Evolutionary conservation across 2,113 vertebrate species (phyloP).

Genomic region (Anguilla rostrata): DNA sequence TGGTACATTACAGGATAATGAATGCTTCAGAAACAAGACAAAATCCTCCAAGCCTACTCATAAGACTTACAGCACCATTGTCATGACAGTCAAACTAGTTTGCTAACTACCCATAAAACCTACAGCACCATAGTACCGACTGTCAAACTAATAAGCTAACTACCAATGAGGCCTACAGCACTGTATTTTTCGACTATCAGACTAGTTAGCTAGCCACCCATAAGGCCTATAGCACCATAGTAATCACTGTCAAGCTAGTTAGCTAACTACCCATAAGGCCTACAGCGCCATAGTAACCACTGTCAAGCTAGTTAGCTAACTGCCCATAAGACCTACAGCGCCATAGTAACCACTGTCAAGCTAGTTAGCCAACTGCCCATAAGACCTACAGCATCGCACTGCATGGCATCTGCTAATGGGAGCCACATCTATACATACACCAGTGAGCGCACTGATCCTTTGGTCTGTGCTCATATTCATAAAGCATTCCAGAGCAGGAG

Average conservation of each 20-base stretch:
- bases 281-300: no score
- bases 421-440: not conserved
- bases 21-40: not conserved
- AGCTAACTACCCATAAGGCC: not conserved
- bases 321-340: not conserved
- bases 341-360: no score
- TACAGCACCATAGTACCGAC: no score
- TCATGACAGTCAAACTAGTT: no score
- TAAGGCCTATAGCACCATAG: not conserved
- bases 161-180: no score
- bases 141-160: no score
- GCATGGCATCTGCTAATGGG: not conserved
- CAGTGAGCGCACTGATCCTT: not conserved
- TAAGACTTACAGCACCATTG: not conserved
- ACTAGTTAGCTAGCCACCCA: not conserved
- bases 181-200: not conserved
- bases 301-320: no score
- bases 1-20: not conserved
- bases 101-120: no score
- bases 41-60: not conserved
- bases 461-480: not conserved
- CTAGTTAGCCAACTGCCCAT: no score
- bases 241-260: no score
- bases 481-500: no score
- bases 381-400: not conserved